phyloP scores from a whole-genome alignment of 2,797 vertebrate species.

The Diceros bicornis region DNA sequence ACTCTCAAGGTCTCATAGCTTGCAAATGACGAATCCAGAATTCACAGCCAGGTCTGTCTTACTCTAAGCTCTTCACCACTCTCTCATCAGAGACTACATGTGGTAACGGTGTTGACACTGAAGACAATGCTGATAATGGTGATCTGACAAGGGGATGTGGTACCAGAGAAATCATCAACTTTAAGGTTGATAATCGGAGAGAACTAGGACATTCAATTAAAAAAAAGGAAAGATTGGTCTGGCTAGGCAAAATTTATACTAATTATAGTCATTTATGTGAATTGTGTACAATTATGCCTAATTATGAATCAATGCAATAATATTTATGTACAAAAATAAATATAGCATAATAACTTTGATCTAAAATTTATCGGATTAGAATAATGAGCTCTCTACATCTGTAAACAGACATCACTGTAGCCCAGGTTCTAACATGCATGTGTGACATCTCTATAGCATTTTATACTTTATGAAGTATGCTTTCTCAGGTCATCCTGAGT shows the following conservation, averaged over 20 bases:
- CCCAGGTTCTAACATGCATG: background rate
- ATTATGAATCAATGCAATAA: conserved; percentile 54
- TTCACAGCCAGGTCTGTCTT: background rate
- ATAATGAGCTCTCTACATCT: background rate
- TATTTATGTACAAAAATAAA: conserved; percentile 65
- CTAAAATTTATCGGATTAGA: conserved; percentile 67
- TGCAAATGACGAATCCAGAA: conserved; percentile 18
- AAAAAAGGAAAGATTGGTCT: background rate
- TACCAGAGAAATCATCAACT: conserved; percentile 21
- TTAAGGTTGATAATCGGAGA: background rate
- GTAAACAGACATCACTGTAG: background rate
- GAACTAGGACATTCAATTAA: background rate
- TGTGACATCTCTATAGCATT: background rate
- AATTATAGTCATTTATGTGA: conserved; percentile 64
- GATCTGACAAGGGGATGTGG: background rate
- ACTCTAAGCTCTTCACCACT: background rate
- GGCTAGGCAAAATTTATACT: background rate
- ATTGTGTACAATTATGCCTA: conserved; percentile 38
- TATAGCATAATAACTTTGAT: conserved; percentile 30
- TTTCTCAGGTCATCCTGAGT: background rate
- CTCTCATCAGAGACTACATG: background rate
- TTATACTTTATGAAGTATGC: background rate
- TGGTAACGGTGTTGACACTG: background rate
- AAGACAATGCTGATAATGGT: background rate
- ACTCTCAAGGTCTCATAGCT: background rate